Base-by-base conservation (phyloP, 92 coral and sea anemone genomes). In the Hydrozoanthus gracilis region DNA sequence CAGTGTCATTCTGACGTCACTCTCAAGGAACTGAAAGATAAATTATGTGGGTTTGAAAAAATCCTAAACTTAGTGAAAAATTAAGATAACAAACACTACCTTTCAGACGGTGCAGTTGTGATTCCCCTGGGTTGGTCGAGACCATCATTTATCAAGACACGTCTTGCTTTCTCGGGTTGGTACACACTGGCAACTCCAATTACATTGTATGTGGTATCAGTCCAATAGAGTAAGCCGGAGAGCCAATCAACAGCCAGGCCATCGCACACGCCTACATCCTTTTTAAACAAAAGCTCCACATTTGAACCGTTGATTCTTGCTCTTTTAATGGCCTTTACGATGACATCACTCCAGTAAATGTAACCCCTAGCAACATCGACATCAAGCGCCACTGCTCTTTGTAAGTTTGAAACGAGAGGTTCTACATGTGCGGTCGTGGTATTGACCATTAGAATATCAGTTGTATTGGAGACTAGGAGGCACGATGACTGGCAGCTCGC, bases 161-260 rank as follows among this genome's bases (percentile, higher is more conserved):
- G 91, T 74, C 93, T 90, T 61, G 91, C 55, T 58, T 85, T 83
- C 39, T 95, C 95, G n/a, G 69, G 79, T 3, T 45, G 16, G 61
- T 56, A n/a, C 76, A 95, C 69, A 44, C 66, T 88, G 0, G 98
- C 91, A 35, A 89, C 91, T 52, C 89, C 94, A 51, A 95, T 95
- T 4, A 79, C 76, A 18, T 92, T 71, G 17, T 74, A 16, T 27
- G 87, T 87, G 44, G 84, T 73, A 77, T 95, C 98, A 39, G 91
- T 91, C 98, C 98, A 95, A 83, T 93, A 93, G 10, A 95, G 71
- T 44, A 89, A 89, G 15, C 91, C 86, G 39, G 93, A 60, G 15
- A 83, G 87, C 98, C 96, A 95, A 56, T 95, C 92, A 67, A 95
- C 90, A 15, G 98, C 98, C 65, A 94, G 54, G 10, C 98, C 98